Evolutionary conservation across 2,797 vertebrate genomes (phyloP).

Genomic region (Podarcis siculus): DNA sequence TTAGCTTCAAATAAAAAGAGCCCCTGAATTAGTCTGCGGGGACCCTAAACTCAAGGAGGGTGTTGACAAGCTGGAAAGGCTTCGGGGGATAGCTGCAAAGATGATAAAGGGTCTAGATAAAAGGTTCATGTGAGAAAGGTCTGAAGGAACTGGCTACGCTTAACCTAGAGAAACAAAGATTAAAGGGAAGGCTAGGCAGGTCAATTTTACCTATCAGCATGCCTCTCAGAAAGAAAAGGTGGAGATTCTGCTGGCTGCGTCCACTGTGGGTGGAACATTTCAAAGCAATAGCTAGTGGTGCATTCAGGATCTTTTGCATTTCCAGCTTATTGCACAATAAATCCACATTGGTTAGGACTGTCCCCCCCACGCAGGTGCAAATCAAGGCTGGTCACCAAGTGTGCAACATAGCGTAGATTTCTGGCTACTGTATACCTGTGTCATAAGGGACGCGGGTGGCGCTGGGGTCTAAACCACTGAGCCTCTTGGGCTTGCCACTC

Average conservation of each 20-base stretch:
- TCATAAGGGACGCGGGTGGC: too few species aligned
- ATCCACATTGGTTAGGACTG: not conserved
- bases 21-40: not conserved
- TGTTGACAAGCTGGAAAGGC: conserved; percentile 14
- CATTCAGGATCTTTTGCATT: not conserved
- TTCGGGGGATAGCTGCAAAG: not conserved
- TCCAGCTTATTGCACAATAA: not conserved
- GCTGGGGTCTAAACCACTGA: too few species aligned
- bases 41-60: not conserved
- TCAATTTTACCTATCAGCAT: conserved; percentile 3
- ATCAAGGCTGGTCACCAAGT: not conserved
- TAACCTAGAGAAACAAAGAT: not conserved
- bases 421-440: not conserved
- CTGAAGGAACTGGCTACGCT: not conserved
- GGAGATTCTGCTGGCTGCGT: not conserved
- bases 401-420: not conserved
- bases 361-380: not conserved
- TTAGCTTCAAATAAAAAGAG: not conserved
- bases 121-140: not conserved
- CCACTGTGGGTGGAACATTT: not conserved
- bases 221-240: not conserved
- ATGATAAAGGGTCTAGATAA: conserved; percentile 12
- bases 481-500: too few species aligned
- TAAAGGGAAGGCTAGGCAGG: not conserved
- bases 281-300: not conserved